Conservation (phyloP, 2,797 vertebrate species). For the Cryptoblepharus egeriae region DNA sequence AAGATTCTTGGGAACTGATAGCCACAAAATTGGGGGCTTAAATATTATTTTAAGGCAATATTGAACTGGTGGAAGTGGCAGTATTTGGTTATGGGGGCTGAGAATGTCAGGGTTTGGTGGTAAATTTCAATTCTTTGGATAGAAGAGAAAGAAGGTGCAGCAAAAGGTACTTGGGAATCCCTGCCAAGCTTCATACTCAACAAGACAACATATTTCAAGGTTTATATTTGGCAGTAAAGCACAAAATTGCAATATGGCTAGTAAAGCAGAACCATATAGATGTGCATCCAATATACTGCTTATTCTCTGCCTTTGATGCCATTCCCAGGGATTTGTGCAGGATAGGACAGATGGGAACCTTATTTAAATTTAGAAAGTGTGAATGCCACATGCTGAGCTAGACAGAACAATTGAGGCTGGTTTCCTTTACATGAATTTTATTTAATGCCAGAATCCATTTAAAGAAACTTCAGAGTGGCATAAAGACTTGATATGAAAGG, state of each 20-base stretch:
- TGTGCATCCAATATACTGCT: background rate
- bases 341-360: constrained; percentile 72
- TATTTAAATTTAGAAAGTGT: constrained; percentile 73
- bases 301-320: constrained; percentile 32
- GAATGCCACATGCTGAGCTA: constrained; percentile 66
- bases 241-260: constrained; percentile 11
- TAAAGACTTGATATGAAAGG: constrained; percentile 42
- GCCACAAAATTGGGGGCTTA: background rate
- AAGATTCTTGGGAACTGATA: background rate
- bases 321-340: constrained; percentile 49
- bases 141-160: background rate
- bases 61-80: background rate
- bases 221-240: constrained; percentile 10
- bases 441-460: constrained; percentile 52
- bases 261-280: constrained; percentile 23
- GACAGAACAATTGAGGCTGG: constrained; percentile 65
- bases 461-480: constrained; percentile 28
- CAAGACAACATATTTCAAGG: background rate
- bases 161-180: background rate
- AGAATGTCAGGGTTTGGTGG: background rate
- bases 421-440: constrained; percentile 57
- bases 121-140: background rate
- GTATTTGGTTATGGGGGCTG: background rate
- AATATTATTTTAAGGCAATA: background rate
- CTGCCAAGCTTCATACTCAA: background rate